Conservation (phyloP, 1,140 invertebrate genomes). For the Drusus annulatus region DNA sequence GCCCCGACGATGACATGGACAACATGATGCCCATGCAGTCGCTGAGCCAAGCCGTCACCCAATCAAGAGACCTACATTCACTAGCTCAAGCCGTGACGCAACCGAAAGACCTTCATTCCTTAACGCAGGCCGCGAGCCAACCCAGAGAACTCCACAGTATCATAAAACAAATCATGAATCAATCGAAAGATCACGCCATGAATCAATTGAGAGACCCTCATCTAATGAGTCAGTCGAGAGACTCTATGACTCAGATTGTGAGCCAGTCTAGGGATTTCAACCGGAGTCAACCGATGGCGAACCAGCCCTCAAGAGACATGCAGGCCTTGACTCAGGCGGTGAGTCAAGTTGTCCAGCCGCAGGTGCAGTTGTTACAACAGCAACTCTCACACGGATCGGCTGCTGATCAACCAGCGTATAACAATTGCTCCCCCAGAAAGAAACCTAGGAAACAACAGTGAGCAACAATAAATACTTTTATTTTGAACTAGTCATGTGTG, state of each 20-base stretch:
- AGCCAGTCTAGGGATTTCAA: constrained; percentile 3
- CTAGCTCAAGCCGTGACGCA: constrained; percentile 17
- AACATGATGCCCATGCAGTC: constrained; percentile 33
- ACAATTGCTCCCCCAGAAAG: constrained; percentile 77
- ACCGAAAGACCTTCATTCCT: constrained; percentile 13
- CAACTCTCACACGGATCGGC: neutral
- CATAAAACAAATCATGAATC: constrained; percentile 8
- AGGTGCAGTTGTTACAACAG: neutral
- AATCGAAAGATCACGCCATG: neutral
- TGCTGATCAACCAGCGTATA: constrained; percentile 19
- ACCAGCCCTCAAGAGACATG: constrained; percentile 1
- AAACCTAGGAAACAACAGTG: constrained; percentile 80
- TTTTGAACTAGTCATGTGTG: no score
- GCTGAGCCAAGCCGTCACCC: neutral
- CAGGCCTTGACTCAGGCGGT: constrained; percentile 17
- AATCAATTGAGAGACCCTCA: constrained; percentile 1
- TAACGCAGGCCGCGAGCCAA: constrained; percentile 14
- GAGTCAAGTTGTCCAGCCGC: neutral
- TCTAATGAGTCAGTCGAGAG: neutral
- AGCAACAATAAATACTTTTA: no score
- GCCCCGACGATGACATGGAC: constrained; percentile 71
- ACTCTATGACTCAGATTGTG: neutral
- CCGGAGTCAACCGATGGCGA: neutral
- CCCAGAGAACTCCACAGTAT: neutral
- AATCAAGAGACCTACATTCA: constrained; percentile 28